Percentiles rank a stretch among this genome's conserved stretches.
Evolutionary conservation across 2,888 invertebrate species (phyloP).

Genomic region (Drosophila neutralis): DNA sequence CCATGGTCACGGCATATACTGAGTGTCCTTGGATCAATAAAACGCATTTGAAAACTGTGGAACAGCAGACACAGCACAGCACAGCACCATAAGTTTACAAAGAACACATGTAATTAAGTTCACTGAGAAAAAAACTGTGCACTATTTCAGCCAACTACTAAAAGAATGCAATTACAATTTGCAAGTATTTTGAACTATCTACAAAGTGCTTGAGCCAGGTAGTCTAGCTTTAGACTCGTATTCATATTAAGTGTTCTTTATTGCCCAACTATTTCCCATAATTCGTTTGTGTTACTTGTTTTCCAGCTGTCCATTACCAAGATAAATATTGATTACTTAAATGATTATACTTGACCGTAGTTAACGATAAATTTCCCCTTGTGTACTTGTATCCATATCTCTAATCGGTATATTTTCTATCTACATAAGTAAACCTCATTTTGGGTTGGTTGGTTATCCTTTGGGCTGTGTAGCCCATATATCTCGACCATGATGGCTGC

Average conservation of each 20-base stretch:
- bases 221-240: not conserved
- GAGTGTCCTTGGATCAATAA: conserved; percentile 75
- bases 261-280: not conserved
- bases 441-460: conserved; percentile 17
- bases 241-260: not conserved
- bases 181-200: not conserved
- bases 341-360: not conserved
- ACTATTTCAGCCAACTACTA: not conserved
- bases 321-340: not conserved
- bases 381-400: conserved; percentile 6
- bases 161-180: not conserved
- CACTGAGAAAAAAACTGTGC: not conserved
- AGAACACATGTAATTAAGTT: conserved; percentile 10
- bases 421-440: conserved; percentile 2
- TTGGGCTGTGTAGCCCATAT: conserved; percentile 19
- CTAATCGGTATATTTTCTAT: conserved; percentile 3
- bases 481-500: conserved; percentile 42
- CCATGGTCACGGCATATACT: conserved; percentile 41
- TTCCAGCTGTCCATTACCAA: not conserved
- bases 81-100: conserved; percentile 20
- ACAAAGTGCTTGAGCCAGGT: not conserved
- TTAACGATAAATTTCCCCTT: not conserved
- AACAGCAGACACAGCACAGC: conserved; percentile 14
- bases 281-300: not conserved
- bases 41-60: conserved; percentile 54